Percentiles rank a stretch among this genome's conserved stretches.
These are phyloP conservation scores for Pseudanteris insignis DNA, from an alignment of 2,888 invertebrate genomes.

Conservation along the genomic window DNA sequence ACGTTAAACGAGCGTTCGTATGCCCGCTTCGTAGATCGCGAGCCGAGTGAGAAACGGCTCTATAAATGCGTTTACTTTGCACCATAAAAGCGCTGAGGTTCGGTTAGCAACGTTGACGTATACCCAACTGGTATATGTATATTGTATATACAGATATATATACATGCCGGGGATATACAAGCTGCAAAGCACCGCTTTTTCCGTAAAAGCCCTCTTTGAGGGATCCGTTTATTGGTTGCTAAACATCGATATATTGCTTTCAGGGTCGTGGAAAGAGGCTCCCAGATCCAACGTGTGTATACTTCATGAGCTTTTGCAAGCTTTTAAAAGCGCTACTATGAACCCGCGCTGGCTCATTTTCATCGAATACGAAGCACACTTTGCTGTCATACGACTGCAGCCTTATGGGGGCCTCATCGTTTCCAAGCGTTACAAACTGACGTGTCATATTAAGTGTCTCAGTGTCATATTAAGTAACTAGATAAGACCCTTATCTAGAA, in stretches of 20 bases:
- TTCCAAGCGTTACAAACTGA: no score
- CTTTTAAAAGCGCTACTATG: slow-evolving; percentile 57
- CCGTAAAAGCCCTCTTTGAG: slow-evolving; percentile 66
- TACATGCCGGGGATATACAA: slow-evolving; percentile 31
- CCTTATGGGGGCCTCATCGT: no score
- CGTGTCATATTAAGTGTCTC: no score
- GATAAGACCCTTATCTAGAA: no score
- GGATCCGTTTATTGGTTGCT: slow-evolving; percentile 67
- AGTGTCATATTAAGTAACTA: no score
- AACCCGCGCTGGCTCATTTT: slow-evolving; percentile 40
- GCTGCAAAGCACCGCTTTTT: slow-evolving; percentile 61
- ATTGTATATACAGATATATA: slow-evolving; percentile 32
- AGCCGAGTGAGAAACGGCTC: slow-evolving; percentile 55
- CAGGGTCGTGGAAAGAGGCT: slow-evolving; percentile 55
- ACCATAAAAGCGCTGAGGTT: slow-evolving; percentile 62
- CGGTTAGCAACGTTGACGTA: slow-evolving; percentile 56
- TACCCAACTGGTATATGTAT: slow-evolving; percentile 42
- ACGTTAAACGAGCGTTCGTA: slow-evolving; percentile 56
- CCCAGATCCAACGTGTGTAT: slow-evolving; percentile 44
- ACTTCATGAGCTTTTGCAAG: slow-evolving; percentile 52
- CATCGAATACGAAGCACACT: slow-evolving; percentile 36
- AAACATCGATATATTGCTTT: slow-evolving; percentile 67
- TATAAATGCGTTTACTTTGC: slow-evolving; percentile 65
- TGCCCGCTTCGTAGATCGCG: slow-evolving; percentile 51
- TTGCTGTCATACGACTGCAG: slow-evolving; percentile 41